phyloP scores from a whole-genome alignment of 2,113 vertebrate genomes.

The Petromus typicus region DNA sequence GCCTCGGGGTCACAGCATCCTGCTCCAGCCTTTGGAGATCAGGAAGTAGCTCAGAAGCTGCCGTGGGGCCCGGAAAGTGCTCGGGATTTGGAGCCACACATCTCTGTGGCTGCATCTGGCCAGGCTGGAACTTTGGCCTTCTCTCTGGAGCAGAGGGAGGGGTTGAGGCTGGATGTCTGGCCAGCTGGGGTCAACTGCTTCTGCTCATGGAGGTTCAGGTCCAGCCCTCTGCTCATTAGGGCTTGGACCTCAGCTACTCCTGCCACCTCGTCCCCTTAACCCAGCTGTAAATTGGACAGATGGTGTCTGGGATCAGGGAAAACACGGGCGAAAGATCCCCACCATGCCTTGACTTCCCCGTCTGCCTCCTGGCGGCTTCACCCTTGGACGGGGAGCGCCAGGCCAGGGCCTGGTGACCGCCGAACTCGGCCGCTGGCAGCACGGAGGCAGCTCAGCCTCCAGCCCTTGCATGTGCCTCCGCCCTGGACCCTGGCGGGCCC shows the following conservation, averaged over 20 bases:
- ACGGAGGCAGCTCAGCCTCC: background rate
- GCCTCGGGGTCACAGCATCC: background rate
- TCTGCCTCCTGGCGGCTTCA: background rate
- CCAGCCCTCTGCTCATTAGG: background rate
- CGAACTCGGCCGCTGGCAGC: accelerated
- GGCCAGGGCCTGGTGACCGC: background rate
- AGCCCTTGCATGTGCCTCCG: background rate
- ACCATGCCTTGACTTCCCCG: background rate
- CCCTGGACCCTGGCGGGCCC: background rate
- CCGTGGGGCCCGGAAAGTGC: constrained; percentile 3
- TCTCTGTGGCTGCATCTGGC: background rate
- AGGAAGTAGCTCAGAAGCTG: background rate
- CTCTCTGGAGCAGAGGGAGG: too few relatives aligned
- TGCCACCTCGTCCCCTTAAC: accelerated
- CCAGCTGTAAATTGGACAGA: background rate
- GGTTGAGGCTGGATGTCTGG: accelerated
- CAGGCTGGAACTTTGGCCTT: background rate
- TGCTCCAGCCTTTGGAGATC: constrained; percentile 5
- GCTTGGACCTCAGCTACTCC: background rate
- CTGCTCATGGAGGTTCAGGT: background rate
- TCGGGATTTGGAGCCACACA: background rate
- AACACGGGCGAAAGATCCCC: accelerated
- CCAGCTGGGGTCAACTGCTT: accelerated
- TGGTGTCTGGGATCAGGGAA: background rate
- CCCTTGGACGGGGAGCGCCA: accelerated